Conservation (phyloP, 2,888 invertebrate genomes). For the Halictus ligatus region DNA sequence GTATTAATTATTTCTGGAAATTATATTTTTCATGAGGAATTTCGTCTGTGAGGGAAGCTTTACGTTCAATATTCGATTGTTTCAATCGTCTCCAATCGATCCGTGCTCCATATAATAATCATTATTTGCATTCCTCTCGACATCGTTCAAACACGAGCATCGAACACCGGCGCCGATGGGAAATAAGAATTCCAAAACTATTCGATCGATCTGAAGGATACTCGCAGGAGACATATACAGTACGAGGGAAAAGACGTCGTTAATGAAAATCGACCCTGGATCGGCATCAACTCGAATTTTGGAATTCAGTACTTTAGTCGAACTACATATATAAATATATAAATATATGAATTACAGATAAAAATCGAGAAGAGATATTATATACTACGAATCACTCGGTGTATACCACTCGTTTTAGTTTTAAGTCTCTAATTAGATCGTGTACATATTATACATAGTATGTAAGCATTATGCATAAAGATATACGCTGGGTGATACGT, state of each 20-base stretch:
- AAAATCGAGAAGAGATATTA: slow-evolving; percentile 37
- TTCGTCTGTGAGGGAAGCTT: not conserved
- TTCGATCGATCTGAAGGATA: slow-evolving; percentile 2
- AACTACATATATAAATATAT: slow-evolving; percentile 44
- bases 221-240: not conserved
- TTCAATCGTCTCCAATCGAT: not conserved
- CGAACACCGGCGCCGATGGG: not conserved
- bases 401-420: slow-evolving; percentile 55
- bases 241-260: not conserved
- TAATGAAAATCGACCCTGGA: not conserved
- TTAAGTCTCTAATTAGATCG: slow-evolving; percentile 41
- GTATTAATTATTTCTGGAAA: not conserved
- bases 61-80: not conserved
- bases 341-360: slow-evolving; percentile 27
- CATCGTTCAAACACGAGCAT: slow-evolving; percentile 20
- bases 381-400: slow-evolving; percentile 41
- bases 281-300: slow-evolving; percentile 22
- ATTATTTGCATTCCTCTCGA: not conserved
- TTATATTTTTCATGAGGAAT: not conserved
- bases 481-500: slow-evolving; percentile 28
- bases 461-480: slow-evolving; percentile 46
- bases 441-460: slow-evolving; percentile 64
- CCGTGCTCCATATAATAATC: not conserved
- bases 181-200: slow-evolving; percentile 35
- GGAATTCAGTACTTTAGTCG: slow-evolving; percentile 40